These are phyloP conservation scores for Pantherophis guttatus DNA, from an alignment of 2,113 vertebrate species.

Conservation along the genomic window DNA sequence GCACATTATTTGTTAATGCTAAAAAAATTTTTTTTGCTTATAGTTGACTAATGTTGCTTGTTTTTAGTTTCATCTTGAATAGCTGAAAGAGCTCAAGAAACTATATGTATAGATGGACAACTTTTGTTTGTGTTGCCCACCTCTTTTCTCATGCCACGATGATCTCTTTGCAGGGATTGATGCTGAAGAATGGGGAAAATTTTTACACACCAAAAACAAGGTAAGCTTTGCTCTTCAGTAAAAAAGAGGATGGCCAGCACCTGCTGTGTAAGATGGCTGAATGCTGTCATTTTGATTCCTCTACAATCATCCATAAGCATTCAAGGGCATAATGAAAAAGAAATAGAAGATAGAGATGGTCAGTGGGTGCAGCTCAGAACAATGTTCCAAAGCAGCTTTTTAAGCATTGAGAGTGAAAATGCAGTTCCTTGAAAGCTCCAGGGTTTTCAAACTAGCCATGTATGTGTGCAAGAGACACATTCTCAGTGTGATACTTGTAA, in stretches of 20 bases:
- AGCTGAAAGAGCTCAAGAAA: neutral
- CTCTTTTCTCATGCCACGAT: slow-evolving; percentile 29
- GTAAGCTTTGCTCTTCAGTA: slow-evolving; percentile 63
- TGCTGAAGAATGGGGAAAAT: slow-evolving; percentile 97
- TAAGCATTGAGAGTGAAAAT: neutral
- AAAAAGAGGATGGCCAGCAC: neutral
- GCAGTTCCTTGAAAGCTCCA: neutral
- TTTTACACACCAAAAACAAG: slow-evolving; percentile 98
- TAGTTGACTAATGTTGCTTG: neutral
- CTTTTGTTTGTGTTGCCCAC: slow-evolving; percentile 16
- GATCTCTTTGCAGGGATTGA: slow-evolving; percentile 83
- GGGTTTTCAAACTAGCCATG: neutral
- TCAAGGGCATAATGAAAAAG: neutral
- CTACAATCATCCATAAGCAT: neutral
- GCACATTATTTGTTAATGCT: neutral
- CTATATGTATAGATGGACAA: neutral
- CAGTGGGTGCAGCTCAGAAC: no score
- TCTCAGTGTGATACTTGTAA: neutral
- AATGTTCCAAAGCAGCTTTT: no score
- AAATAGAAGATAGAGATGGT: neutral
- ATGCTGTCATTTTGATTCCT: neutral
- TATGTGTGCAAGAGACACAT: neutral
- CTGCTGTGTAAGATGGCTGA: neutral
- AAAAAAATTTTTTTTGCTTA: neutral
- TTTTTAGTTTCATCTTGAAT: neutral